phyloP scores from a whole-genome alignment of 2,113 vertebrate genomes.

The Archilochus colubris region DNA sequence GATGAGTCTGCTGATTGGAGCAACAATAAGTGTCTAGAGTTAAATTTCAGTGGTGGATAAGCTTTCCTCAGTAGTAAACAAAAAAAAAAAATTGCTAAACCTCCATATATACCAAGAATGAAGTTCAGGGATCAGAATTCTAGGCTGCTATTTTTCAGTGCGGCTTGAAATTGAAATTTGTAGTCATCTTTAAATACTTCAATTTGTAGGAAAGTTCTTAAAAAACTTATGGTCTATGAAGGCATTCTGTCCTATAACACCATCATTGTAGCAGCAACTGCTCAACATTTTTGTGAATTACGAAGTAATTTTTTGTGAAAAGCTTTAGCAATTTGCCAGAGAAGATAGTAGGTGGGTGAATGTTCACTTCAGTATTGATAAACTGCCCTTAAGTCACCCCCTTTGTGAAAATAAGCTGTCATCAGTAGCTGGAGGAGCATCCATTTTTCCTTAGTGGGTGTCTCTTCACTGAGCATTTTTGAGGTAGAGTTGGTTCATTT shows the following conservation, averaged over 20 bases:
- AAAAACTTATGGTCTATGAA: neutral
- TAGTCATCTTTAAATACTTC: neutral
- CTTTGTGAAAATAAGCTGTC: neutral
- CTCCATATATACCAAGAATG: neutral
- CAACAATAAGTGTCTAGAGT: neutral
- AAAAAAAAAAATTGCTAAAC: neutral
- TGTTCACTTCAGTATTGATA: neutral
- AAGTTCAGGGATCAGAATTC: neutral
- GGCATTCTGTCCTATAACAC: neutral
- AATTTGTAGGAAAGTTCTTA: neutral
- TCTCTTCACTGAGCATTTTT: neutral
- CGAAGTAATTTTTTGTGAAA: neutral
- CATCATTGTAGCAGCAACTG: too few species aligned
- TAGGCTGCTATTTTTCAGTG: neutral
- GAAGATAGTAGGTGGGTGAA: neutral
- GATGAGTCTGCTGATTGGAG: neutral
- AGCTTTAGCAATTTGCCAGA: neutral
- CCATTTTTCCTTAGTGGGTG: neutral
- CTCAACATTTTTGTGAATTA: neutral
- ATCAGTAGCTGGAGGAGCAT: neutral
- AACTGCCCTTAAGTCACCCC: neutral
- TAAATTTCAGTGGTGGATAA: neutral
- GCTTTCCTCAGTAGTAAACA: neutral
- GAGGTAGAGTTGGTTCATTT: neutral
- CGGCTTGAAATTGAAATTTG: neutral